phyloP scores from a whole-genome alignment of 2,113 vertebrate species.

The Dunckerocampus dactyliophorus region DNA sequence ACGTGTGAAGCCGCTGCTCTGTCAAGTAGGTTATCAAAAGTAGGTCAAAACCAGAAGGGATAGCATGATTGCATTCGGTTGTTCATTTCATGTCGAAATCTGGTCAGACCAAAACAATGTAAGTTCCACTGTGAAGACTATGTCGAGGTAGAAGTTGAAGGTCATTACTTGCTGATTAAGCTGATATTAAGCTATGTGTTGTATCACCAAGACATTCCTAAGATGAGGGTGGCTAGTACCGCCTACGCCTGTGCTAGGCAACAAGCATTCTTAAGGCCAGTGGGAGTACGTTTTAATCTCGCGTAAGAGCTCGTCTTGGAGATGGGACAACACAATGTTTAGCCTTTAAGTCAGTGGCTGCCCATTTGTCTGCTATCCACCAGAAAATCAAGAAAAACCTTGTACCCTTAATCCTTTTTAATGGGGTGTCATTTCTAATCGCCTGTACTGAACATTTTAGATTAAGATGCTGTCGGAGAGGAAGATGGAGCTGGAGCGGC shows the following conservation, averaged over 20 bases:
- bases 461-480: conserved; percentile 95
- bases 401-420: neutral
- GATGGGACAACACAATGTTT: conserved; percentile 17
- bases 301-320: conserved; percentile 38
- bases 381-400: conserved; percentile 9
- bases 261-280: conserved; percentile 62
- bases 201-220: conserved; percentile 60
- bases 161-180: conserved; percentile 4
- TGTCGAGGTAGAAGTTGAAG: conserved; percentile 13
- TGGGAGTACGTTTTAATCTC: conserved; percentile 64
- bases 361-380: neutral
- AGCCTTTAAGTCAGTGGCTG: conserved; percentile 13
- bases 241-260: conserved; percentile 55
- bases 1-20: conserved; percentile 14
- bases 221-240: conserved; percentile 47
- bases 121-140: neutral
- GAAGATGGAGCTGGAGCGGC: conserved; percentile 88
- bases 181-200: conserved; percentile 21
- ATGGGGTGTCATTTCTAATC: conserved; percentile 7
- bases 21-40: conserved; percentile 68
- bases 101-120: conserved; percentile 17
- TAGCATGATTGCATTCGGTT: conserved; percentile 29
- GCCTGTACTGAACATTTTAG: conserved; percentile 58
- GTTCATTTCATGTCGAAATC: conserved; percentile 45
- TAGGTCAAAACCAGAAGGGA: conserved; percentile 59